Percentiles rank a stretch among this genome's conserved stretches.
phyloP scores from a whole-genome alignment of 2,888 invertebrate genomes.

The Erebia ligea region DNA sequence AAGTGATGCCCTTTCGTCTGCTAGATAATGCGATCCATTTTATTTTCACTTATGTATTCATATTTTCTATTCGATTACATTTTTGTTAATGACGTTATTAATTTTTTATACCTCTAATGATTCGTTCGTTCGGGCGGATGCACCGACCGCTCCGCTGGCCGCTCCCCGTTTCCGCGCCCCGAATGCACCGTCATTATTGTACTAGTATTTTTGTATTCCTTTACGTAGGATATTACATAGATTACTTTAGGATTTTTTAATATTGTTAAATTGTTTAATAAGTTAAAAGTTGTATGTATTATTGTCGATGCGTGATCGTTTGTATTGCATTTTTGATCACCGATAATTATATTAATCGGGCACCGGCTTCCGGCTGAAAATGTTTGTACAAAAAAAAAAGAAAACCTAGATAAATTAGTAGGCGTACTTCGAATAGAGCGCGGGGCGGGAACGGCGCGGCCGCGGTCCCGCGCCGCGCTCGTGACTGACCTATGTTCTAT shows the following conservation, averaged over 20 bases:
- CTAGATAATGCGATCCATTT: conserved; percentile 73
- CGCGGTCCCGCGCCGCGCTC: conserved; percentile 41
- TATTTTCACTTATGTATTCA: conserved; percentile 77
- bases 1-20: conserved; percentile 81
- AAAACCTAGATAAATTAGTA: conserved; percentile 62
- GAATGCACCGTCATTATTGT: conserved; percentile 65
- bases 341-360: conserved; percentile 72
- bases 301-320: conserved; percentile 70
- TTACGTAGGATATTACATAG: conserved; percentile 69
- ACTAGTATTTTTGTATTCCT: conserved; percentile 70
- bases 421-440: conserved; percentile 69
- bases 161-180: conserved; percentile 42
- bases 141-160: conserved; percentile 41
- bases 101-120: conserved; percentile 72
- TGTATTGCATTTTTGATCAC: conserved; percentile 74
- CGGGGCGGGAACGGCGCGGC: conserved; percentile 43
- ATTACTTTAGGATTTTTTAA: conserved; percentile 78
- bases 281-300: conserved; percentile 80
- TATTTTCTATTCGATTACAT: conserved; percentile 81
- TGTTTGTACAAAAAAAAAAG: conserved; percentile 75
- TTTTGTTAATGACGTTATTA: conserved; percentile 79
- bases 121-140: conserved; percentile 57
- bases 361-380: conserved; percentile 76
- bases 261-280: conserved; percentile 81
- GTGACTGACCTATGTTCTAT: conserved; percentile 68